Evolutionary conservation across 1,140 invertebrate species (phyloP).

Genomic region (Calephelis nemesis): DNA sequence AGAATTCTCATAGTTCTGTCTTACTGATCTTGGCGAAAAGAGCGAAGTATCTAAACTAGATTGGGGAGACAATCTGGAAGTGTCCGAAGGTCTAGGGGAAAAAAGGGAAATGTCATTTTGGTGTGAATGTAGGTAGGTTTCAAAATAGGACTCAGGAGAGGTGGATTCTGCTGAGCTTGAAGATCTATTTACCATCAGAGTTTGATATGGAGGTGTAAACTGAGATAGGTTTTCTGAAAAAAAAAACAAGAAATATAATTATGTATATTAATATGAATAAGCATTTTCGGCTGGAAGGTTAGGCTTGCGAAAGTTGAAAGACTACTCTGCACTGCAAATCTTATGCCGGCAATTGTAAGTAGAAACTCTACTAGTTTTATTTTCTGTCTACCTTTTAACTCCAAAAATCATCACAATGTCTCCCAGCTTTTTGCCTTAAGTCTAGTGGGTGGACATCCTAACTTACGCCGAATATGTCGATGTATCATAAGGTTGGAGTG

Average conservation of each 20-base stretch:
- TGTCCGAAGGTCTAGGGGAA: not conserved
- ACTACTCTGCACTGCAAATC: too few relatives aligned
- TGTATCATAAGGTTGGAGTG: too few relatives aligned
- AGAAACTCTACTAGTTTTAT: too few relatives aligned
- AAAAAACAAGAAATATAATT: constrained; percentile 10
- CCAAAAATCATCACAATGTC: too few relatives aligned
- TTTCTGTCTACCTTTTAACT: too few relatives aligned
- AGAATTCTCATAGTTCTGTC: not conserved
- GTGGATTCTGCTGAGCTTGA: constrained; percentile 59
- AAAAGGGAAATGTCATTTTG: constrained; percentile 21
- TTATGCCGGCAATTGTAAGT: too few relatives aligned
- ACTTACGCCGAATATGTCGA: too few relatives aligned
- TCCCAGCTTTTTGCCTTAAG: too few relatives aligned
- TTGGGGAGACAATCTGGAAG: not conserved
- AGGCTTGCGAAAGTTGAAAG: too few relatives aligned
- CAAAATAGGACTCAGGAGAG: constrained; percentile 53
- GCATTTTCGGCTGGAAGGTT: too few relatives aligned
- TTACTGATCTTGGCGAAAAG: not conserved
- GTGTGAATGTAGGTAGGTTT: constrained; percentile 12
- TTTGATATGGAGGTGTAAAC: constrained; percentile 39
- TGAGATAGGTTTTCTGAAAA: constrained; percentile 21
- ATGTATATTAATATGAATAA: too few relatives aligned
- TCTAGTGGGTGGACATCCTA: too few relatives aligned
- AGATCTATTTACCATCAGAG: constrained; percentile 44
- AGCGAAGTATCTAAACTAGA: not conserved